Evolutionary conservation across 2,113 vertebrate genomes (phyloP).

Genomic region (Emydocephalus ijimae): DNA sequence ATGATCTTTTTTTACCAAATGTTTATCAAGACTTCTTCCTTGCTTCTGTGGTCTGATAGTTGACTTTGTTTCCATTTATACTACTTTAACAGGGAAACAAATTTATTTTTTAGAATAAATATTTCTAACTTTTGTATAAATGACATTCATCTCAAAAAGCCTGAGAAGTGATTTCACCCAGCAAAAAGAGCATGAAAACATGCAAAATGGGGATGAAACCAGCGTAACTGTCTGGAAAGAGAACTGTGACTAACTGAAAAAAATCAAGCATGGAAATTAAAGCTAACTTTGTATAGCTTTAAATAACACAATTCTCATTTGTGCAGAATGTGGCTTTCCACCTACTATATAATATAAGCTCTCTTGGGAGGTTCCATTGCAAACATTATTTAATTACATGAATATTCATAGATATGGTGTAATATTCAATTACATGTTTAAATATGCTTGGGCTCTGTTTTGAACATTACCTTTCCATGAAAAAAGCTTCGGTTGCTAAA

Average conservation of each 20-base stretch:
- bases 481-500: not conserved
- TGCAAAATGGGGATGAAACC: not conserved
- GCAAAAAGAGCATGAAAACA: not conserved
- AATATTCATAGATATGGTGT: conserved; percentile 6
- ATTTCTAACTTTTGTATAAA: conserved; percentile 11
- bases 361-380: not conserved
- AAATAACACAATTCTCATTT: conserved; percentile 12
- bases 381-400: not conserved
- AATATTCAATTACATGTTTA: not conserved
- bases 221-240: conserved; percentile 2
- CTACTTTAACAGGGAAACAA: not conserved
- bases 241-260: conserved; percentile 25
- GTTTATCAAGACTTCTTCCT: not conserved
- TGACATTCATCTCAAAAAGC: not conserved
- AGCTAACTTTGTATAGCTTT: not conserved
- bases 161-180: not conserved
- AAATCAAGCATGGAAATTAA: conserved; percentile 11
- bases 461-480: not conserved
- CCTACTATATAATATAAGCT: not conserved
- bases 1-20: not conserved
- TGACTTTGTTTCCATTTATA: not conserved
- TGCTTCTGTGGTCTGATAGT: not conserved
- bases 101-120: conserved; percentile 10
- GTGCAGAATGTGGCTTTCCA: conserved; percentile 6
- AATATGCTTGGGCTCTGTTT: conserved; percentile 4